Percentiles rank a stretch among this genome's conserved stretches.
These are phyloP conservation scores for Rhabdophis nuchalis DNA, from an alignment of 2,797 vertebrate genomes.

Conservation along the genomic window DNA sequence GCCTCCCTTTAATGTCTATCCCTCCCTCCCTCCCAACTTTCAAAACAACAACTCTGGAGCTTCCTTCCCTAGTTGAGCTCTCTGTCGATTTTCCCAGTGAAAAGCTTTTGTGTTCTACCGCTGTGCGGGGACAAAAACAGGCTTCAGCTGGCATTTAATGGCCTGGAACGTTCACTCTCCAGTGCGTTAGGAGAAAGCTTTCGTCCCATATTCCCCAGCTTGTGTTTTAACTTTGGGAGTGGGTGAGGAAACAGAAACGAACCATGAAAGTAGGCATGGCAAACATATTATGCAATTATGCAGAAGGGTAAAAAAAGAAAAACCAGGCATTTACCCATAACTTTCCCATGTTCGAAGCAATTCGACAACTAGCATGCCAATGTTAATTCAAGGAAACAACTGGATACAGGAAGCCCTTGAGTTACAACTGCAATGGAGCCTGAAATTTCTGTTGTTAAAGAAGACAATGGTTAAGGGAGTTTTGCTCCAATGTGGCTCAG, in stretches of 20 bases:
- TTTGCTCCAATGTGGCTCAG: neutral
- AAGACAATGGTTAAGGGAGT: neutral
- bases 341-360: neutral
- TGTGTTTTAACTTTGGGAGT: neutral
- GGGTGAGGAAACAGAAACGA: neutral
- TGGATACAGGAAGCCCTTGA: neutral
- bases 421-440: neutral
- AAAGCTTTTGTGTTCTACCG: neutral
- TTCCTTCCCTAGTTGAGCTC: neutral
- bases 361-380: neutral
- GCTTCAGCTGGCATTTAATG: constrained; percentile 5
- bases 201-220: neutral
- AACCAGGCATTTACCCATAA: neutral
- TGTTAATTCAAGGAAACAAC: neutral
- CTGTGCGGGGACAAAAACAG: neutral
- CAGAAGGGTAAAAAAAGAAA: fast-evolving
- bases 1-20: neutral
- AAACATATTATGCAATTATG: neutral
- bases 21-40: neutral
- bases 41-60: neutral
- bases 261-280: neutral
- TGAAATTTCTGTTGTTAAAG: neutral
- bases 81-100: neutral
- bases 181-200: neutral
- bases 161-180: constrained; percentile 8